Base-by-base conservation (phyloP, 2,113 vertebrate genomes). In the Glaucidium brasilianum region DNA sequence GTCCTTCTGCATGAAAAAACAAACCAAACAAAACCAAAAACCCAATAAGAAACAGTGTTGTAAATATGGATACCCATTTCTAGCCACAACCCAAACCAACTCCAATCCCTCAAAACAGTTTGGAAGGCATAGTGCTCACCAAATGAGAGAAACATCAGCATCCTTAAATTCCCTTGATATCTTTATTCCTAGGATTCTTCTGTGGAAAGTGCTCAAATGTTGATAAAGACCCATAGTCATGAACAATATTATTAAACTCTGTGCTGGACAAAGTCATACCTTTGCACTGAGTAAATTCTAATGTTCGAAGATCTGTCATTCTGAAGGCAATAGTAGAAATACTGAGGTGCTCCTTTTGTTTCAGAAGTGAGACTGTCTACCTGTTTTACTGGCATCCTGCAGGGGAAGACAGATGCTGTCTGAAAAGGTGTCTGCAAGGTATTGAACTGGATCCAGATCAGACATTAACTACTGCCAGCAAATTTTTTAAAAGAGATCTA, bases 341-440 rank as follows among this genome's bases (percentile, higher is more conserved):
- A 68, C 20, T 0, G 0, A 91, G n/a, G n/a, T 84, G 39, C 7
- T 94, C 56, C 56, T 93, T 94, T 92, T 37, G 13, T 66, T 89
- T 92, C 45, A 91, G 74, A 74, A 95, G 87, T 32, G 73, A 96
- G 90, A 95, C 92, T 73, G 62, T 90, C 92, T 97, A 97, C 92
- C 92, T 97, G 92, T 81, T 90, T 90, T 66, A 79, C 75, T 91
- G 96, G 85, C 82, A 92, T 96, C 96, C 94, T 85, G 76, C 95
- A 68, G 87, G 45, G 95, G 92, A 96, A 97, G 94, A 97, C 97
- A 98, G 95, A 97, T 97, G 95, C 93, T 94, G 41, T 96, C 93
- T 97, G 96, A 92, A 89, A 96, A 94, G 49, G 49, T 96, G 94
- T 96, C 96, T 95, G 93, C 76, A 69, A 91, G 72, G 82, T 92